Evolutionary conservation across 2,113 vertebrate genomes (phyloP).

Genomic region (Oreochromis niloticus): DNA sequence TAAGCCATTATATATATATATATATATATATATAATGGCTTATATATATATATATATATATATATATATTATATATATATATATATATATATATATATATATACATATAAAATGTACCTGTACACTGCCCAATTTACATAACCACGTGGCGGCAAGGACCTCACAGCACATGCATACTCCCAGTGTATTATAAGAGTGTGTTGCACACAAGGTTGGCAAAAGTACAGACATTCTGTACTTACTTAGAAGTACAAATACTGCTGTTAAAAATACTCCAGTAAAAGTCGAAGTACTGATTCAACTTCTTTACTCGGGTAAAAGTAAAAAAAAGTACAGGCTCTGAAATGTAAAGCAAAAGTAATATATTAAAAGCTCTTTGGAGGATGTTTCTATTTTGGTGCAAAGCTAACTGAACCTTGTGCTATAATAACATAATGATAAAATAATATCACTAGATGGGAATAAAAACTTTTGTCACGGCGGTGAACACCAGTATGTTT

Average conservation of each 20-base stretch:
- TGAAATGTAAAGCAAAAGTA: background rate
- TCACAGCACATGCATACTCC: background rate
- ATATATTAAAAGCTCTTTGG: background rate
- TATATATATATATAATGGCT: accelerated
- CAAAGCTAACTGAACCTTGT: background rate
- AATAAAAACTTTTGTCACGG: background rate
- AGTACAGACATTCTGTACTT: background rate
- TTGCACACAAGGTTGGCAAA: background rate
- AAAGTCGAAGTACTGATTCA: background rate
- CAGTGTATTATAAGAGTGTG: background rate
- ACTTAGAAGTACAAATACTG: background rate
- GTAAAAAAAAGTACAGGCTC: background rate
- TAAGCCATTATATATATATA: accelerated
- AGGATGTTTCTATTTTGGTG: background rate
- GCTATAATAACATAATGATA: background rate
- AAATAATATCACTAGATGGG: background rate
- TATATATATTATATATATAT: too few relatives aligned
- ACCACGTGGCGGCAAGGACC: background rate
- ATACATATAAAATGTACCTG: too few relatives aligned
- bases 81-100: too few relatives aligned
- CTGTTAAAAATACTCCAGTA: background rate
- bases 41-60: too few relatives aligned
- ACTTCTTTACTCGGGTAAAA: background rate
- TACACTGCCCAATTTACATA: background rate
- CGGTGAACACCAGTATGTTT: background rate